These are phyloP conservation scores for Peromyscus leucopus DNA, from an alignment of 2,113 vertebrate species.

Conservation along the genomic window DNA sequence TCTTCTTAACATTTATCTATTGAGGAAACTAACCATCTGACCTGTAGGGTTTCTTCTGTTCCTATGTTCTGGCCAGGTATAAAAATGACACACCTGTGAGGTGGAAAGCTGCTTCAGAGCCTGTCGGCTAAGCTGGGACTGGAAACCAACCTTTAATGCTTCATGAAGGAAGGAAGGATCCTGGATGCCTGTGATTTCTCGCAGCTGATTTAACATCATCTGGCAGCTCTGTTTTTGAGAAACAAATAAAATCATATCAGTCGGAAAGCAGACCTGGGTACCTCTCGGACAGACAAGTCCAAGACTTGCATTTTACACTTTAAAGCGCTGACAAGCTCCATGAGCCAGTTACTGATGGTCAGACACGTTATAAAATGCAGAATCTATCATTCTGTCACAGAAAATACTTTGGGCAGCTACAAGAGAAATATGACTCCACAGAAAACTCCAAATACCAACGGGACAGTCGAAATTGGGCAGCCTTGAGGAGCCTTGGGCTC, in stretches of 20 bases:
- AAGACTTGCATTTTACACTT: background rate
- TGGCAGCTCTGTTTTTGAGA: constrained; percentile 87
- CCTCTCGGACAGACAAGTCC: background rate
- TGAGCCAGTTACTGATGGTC: background rate
- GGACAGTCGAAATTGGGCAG: background rate
- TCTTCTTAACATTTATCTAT: background rate
- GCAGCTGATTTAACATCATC: constrained; percentile 94
- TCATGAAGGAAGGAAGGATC: constrained; percentile 91
- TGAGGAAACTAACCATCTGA: constrained; percentile 14
- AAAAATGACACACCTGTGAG: constrained; percentile 23
- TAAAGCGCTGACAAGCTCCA: background rate
- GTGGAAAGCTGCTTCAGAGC: constrained; percentile 22
- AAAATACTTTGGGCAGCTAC: background rate
- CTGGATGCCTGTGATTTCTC: constrained; percentile 96
- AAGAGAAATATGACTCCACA: constrained; percentile 8
- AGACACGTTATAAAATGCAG: background rate
- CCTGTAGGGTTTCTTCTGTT: background rate
- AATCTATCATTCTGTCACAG: background rate
- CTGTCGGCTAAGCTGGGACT: background rate
- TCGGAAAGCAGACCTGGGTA: constrained; percentile 41
- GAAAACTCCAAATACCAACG: constrained; percentile 43
- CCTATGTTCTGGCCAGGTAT: background rate
- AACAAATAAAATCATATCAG: constrained; percentile 39
- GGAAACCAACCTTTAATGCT: constrained; percentile 92
- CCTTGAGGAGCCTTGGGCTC: background rate